Evolutionary conservation across 2,888 invertebrate species (phyloP).

Genomic region (Dermolepida albohirtum): DNA sequence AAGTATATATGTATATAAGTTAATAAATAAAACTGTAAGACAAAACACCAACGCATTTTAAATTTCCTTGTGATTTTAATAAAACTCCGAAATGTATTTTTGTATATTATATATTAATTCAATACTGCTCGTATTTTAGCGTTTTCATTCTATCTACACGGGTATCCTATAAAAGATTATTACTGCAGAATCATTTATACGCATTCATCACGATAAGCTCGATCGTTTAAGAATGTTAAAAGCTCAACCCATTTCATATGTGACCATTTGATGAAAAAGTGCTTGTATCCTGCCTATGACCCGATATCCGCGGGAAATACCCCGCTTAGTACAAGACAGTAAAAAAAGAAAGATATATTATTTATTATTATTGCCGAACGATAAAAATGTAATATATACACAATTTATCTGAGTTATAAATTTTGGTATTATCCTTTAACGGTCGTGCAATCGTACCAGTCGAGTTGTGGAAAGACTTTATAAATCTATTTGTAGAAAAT

Average conservation of each 20-base stretch:
- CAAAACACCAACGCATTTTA: no score
- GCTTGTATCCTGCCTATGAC: not conserved
- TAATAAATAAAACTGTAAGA: no score
- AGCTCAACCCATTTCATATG: conserved; percentile 2
- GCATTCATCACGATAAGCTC: no score
- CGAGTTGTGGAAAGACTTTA: conserved; percentile 5
- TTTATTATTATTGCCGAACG: conserved; percentile 17
- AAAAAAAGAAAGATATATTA: not conserved
- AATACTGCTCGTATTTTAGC: no score
- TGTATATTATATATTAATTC: no score
- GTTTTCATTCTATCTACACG: no score
- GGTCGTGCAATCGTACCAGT: not conserved
- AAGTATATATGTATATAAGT: no score
- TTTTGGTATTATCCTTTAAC: conserved; percentile 4
- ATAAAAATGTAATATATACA: conserved; percentile 10
- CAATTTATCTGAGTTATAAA: conserved; percentile 10
- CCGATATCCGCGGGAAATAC: conserved; percentile 2
- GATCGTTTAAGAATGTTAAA: conserved; percentile 3
- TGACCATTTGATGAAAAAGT: conserved; percentile 16
- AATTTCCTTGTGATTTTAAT: no score
- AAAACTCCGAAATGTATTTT: no score
- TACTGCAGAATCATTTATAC: no score
- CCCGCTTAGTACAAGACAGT: not conserved
- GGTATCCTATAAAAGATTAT: no score
- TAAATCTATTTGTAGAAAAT: not conserved